Percentiles rank a stretch among this genome's conserved stretches.
Evolutionary conservation across 2,888 invertebrate genomes (phyloP).

Genomic region (Piscicola geometra): DNA sequence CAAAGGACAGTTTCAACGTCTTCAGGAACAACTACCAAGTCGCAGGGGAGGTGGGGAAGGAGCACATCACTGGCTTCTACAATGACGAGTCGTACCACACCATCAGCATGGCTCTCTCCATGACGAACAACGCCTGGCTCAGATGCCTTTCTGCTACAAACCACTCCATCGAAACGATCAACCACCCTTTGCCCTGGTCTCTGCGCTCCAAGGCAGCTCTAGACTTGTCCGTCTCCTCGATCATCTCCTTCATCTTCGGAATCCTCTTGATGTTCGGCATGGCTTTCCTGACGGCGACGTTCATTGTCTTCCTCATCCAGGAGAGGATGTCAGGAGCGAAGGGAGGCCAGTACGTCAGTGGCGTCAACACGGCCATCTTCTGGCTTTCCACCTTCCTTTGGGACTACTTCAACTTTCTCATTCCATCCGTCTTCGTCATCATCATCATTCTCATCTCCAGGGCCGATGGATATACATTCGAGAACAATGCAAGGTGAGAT

Average conservation of each 20-base stretch:
- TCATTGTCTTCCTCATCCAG: conserved; percentile 60
- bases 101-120: conserved; percentile 65
- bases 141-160: conserved; percentile 37
- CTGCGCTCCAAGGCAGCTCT: conserved; percentile 13
- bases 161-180: conserved; percentile 59
- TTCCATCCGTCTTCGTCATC: conserved; percentile 52
- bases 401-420: conserved; percentile 56
- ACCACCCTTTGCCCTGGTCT: conserved; percentile 65
- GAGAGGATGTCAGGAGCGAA: conserved; percentile 61
- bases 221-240: conserved; percentile 21
- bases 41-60: conserved; percentile 45
- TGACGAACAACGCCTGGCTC: conserved; percentile 46
- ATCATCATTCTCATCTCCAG: conserved; percentile 53
- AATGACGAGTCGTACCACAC: conserved; percentile 76
- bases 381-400: conserved; percentile 57
- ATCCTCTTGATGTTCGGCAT: conserved; percentile 47
- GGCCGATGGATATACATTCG: conserved; percentile 47
- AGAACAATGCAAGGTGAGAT: conserved; percentile 40
- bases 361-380: conserved; percentile 54
- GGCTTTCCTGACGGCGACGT: conserved; percentile 56
- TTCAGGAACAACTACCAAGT: conserved; percentile 51
- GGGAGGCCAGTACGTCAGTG: conserved; percentile 55
- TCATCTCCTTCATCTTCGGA: conserved; percentile 39
- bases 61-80: conserved; percentile 61
- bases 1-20: conserved; percentile 48